phyloP scores from a whole-genome alignment of 2,797 vertebrate genomes.

The Philypnodon macrostomus region DNA sequence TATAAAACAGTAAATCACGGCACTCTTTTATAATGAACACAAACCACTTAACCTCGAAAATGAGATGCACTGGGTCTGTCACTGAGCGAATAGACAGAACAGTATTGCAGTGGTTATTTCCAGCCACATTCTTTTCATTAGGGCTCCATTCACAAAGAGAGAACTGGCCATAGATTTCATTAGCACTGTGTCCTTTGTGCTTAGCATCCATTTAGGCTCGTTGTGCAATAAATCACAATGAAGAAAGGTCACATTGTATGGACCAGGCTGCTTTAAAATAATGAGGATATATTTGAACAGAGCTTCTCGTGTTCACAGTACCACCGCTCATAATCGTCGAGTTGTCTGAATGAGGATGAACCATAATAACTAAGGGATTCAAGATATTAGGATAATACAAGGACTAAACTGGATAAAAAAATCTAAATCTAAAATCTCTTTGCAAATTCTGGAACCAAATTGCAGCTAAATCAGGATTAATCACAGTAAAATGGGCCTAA shows the following conservation, averaged over 20 bases:
- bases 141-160: conserved; percentile 35
- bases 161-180: conserved; percentile 51
- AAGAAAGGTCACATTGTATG: conserved; percentile 49
- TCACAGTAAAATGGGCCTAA: too few species aligned
- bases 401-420: too few species aligned
- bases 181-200: conserved; percentile 45
- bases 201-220: conserved; percentile 52
- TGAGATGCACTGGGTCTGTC: conserved; percentile 15
- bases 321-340: too few species aligned
- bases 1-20: too few species aligned
- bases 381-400: too few species aligned
- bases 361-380: too few species aligned
- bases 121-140: conserved; percentile 31
- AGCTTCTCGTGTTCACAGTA: conserved; percentile 29
- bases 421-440: too few species aligned
- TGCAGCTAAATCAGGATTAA: too few species aligned
- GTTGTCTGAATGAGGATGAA: too few species aligned
- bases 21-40: too few species aligned
- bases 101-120: conserved; percentile 5
- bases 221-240: conserved; percentile 49
- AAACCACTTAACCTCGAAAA: conserved; percentile 30
- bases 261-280: conserved; percentile 54
- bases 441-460: too few species aligned
- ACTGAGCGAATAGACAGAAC: conserved; percentile 10
- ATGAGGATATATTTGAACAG: conserved; percentile 64